Evolutionary conservation across 2,113 vertebrate species (phyloP).

Genomic region (Enhydra lutris): DNA sequence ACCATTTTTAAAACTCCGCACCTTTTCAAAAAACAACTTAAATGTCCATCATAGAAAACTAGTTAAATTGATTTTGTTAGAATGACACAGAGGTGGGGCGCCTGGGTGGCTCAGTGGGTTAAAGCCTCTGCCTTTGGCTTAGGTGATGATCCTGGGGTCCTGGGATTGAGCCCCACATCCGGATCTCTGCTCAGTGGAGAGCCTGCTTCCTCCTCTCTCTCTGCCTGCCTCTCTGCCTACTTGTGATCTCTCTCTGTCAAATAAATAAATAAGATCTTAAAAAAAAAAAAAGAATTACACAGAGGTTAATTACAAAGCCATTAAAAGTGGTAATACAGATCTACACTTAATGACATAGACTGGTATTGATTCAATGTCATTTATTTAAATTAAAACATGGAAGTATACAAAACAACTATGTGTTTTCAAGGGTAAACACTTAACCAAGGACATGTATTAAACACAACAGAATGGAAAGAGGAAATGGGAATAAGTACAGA

Average conservation of each 20-base stretch:
- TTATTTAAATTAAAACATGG: background rate
- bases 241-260: too few species aligned
- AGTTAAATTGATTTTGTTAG: background rate
- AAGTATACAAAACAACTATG: background rate
- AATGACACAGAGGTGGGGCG: too few species aligned
- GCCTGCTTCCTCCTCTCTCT: too few species aligned
- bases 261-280: too few species aligned
- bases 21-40: background rate
- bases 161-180: too few species aligned
- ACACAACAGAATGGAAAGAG: background rate
- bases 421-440: background rate
- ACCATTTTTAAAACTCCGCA: background rate
- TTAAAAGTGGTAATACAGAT: background rate
- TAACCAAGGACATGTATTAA: background rate
- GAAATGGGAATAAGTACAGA: background rate
- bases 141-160: too few species aligned
- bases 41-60: background rate
- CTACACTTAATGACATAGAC: background rate
- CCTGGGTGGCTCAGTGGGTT: too few species aligned
- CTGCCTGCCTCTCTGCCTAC: too few species aligned
- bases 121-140: too few species aligned
- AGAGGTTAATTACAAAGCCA: background rate
- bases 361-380: background rate
- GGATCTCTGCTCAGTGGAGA: too few species aligned
- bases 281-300: background rate